Evolutionary conservation across 2,797 vertebrate species (phyloP).

Genomic region (Oreonectes daqikongensis): DNA sequence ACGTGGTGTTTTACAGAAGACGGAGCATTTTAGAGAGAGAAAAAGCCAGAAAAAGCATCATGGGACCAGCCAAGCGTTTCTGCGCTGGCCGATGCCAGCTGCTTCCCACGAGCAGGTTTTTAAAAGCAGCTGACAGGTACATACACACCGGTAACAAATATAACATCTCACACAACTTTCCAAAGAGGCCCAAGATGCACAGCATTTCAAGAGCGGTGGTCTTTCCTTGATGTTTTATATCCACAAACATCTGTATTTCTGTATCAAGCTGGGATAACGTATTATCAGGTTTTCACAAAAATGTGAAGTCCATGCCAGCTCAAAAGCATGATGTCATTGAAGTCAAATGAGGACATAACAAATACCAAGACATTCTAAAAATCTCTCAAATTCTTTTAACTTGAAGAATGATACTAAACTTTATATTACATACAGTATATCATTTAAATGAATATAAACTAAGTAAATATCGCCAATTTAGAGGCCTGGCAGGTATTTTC

Average conservation of each 20-base stretch:
- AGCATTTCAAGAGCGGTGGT: neutral
- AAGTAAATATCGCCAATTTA: conserved; percentile 59
- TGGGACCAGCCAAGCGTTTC: conserved; percentile 59
- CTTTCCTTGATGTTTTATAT: neutral
- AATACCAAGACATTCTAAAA: neutral
- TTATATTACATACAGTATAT: neutral
- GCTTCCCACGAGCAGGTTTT: conserved; percentile 66
- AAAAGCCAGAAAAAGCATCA: conserved; percentile 59
- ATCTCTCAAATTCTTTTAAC: no score
- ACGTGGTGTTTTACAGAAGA: conserved; percentile 62
- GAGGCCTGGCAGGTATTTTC: conserved; percentile 59
- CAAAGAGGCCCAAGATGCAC: neutral
- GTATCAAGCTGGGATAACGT: neutral
- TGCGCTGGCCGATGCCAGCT: conserved; percentile 60
- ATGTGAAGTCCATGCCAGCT: neutral
- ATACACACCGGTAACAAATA: conserved; percentile 61
- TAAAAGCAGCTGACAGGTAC: conserved; percentile 66
- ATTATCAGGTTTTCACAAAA: neutral
- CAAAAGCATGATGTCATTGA: neutral
- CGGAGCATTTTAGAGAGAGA: conserved; percentile 51
- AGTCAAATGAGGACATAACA: neutral
- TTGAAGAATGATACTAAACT: neutral
- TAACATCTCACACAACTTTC: conserved; percentile 14
- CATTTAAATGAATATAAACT: no score
- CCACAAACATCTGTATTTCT: neutral